Evolutionary conservation across 2,113 vertebrate species (phyloP).

Genomic region (Vulpes vulpes): DNA sequence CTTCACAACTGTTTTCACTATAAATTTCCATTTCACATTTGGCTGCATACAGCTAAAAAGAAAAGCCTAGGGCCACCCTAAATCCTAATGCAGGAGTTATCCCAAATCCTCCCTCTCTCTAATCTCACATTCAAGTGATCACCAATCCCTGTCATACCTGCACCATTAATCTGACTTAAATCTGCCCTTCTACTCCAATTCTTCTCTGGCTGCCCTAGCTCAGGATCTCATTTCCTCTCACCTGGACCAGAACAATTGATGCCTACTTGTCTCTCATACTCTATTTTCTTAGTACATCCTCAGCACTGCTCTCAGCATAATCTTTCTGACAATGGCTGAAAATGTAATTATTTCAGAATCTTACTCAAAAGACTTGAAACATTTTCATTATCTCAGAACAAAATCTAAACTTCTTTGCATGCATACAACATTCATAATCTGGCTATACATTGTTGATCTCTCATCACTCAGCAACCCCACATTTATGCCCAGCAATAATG

Average conservation of each 20-base stretch:
- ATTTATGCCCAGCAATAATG: background rate
- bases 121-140: background rate
- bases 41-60: background rate
- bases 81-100: background rate
- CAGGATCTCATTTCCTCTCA: background rate
- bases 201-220: background rate
- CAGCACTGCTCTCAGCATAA: background rate
- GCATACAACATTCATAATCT: background rate
- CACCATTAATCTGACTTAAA: background rate
- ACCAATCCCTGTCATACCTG: background rate
- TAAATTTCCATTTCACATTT: background rate
- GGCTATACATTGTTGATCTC: background rate
- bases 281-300: background rate
- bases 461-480: background rate
- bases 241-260: background rate
- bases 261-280: background rate
- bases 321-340: background rate
- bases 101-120: background rate
- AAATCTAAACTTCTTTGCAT: background rate
- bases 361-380: background rate
- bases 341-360: constrained; percentile 26
- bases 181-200: background rate
- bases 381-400: background rate
- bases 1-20: background rate
- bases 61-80: background rate